Evolutionary conservation across 2,888 invertebrate genomes (phyloP).

Genomic region (Beris chalybata): DNA sequence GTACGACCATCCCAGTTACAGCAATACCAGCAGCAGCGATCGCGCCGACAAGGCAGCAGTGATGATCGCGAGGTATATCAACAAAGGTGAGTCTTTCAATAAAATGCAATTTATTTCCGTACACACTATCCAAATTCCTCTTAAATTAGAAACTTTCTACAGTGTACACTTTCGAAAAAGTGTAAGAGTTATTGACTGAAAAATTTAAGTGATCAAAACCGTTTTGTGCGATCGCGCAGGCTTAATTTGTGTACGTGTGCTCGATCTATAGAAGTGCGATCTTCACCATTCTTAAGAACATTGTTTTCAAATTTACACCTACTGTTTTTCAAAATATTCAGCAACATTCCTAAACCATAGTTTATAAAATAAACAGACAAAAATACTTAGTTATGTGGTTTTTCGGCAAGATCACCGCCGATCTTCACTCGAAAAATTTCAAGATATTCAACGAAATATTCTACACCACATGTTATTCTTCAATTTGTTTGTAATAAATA

Average conservation of each 20-base stretch:
- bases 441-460: constrained; percentile 5
- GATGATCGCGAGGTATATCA: constrained; percentile 47
- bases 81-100: constrained; percentile 54
- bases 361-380: background rate
- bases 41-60: constrained; percentile 38
- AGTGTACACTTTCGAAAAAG: background rate
- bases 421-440: constrained; percentile 4
- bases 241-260: background rate
- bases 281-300: background rate
- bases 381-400: background rate
- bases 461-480: constrained; percentile 2
- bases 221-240: too few relatives aligned
- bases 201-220: background rate
- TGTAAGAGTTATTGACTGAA: background rate
- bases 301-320: constrained; percentile 16
- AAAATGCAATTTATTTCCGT: too few relatives aligned
- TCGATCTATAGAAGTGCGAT: background rate
- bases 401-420: background rate
- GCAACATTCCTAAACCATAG: background rate
- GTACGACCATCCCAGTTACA: constrained; percentile 55
- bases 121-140: too few relatives aligned
- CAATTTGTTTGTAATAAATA: constrained; percentile 5
- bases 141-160: too few relatives aligned
- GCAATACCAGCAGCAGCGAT: constrained; percentile 50
- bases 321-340: constrained; percentile 9